Conservation (phyloP, 1,140 invertebrate species). For the Mesaphorura yosii region DNA sequence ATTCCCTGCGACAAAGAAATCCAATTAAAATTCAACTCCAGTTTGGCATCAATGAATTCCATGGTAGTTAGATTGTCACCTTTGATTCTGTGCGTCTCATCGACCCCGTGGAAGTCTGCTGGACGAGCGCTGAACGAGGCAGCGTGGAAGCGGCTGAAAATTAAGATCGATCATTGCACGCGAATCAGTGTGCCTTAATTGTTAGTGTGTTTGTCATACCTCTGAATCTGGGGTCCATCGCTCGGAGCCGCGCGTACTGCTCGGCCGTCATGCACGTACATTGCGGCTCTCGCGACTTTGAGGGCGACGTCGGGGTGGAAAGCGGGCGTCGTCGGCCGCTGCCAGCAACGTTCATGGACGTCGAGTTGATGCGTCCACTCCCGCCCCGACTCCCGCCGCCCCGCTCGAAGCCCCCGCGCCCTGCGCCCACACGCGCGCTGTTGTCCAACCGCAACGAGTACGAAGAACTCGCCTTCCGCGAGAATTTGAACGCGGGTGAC, state of each 20-base stretch:
- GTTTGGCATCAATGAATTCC: background rate
- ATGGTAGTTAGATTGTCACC: conserved; percentile 12
- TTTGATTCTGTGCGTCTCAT: conserved; percentile 26
- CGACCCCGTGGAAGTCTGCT: conserved; percentile 5
- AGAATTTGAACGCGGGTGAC: conserved; percentile 95
- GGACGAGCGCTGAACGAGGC: conserved; percentile 47
- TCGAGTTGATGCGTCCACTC: conserved; percentile 25
- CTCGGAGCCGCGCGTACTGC: conserved; percentile 69
- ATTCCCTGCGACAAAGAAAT: conserved; percentile 20
- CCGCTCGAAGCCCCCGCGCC: conserved; percentile 6
- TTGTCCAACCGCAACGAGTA: conserved; percentile 84
- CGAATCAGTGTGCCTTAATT: conserved; percentile 3
- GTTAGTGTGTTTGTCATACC: conserved; percentile 34
- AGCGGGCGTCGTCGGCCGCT: conserved; percentile 59
- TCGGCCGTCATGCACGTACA: conserved; percentile 90
- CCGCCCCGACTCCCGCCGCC: conserved; percentile 17
- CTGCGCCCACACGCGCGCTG: conserved; percentile 27
- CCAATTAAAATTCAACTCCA: conserved; percentile 4
- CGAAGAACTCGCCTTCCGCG: conserved; percentile 88
- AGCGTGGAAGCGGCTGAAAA: conserved; percentile 64
- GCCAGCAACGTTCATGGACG: conserved; percentile 5
- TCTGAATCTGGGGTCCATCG: conserved; percentile 72
- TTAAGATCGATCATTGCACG: background rate
- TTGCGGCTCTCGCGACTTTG: conserved; percentile 72
- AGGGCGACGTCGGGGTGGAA: conserved; percentile 87